Percentiles rank a stretch among this genome's conserved stretches.
Conservation (phyloP, 2,797 vertebrate species). For the Discoglossus pictus region DNA sequence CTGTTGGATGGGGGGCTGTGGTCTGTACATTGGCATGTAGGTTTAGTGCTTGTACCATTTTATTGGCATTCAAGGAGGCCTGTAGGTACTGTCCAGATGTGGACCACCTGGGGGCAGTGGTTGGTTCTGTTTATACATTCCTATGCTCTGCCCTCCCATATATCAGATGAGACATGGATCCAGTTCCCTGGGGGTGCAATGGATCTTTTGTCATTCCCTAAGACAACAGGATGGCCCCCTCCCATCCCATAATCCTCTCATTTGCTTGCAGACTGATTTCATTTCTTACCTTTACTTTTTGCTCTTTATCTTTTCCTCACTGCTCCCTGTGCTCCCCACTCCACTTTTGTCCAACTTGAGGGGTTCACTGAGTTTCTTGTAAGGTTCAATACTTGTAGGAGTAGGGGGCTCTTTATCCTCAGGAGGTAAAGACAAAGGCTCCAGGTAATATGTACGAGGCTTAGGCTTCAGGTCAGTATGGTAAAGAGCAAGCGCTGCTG, state of each 20-base stretch:
- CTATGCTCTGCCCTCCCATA: slow-evolving; percentile 74
- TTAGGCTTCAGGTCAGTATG: slow-evolving; percentile 97
- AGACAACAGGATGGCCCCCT: slow-evolving; percentile 68
- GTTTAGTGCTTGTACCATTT: slow-evolving; percentile 79
- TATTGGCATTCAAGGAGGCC: slow-evolving; percentile 80
- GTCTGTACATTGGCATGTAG: slow-evolving; percentile 86
- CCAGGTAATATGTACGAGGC: slow-evolving; percentile 93
- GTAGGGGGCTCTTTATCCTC: slow-evolving; percentile 96
- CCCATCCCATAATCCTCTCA: slow-evolving; percentile 85
- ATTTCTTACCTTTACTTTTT: slow-evolving; percentile 84
- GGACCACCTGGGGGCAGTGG: slow-evolving; percentile 95
- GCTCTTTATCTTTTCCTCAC: slow-evolving; percentile 82
- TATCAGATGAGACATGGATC: slow-evolving; percentile 74
- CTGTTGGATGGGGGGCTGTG: slow-evolving; percentile 81
- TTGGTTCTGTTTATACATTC: slow-evolving; percentile 92
- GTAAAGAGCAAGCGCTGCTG: slow-evolving; percentile 93
- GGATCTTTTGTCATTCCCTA: slow-evolving; percentile 85
- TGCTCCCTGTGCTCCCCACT: slow-evolving; percentile 69
- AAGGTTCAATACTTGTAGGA: slow-evolving; percentile 86
- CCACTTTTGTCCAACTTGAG: slow-evolving; percentile 88
- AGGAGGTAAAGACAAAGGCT: slow-evolving; percentile 89
- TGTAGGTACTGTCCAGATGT: slow-evolving; percentile 87
- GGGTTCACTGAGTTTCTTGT: slow-evolving; percentile 88
- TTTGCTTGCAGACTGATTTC: slow-evolving; percentile 78
- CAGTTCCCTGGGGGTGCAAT: slow-evolving; percentile 73